Evolutionary conservation across 2,113 vertebrate species (phyloP).

Genomic region (Caloenas nicobarica): DNA sequence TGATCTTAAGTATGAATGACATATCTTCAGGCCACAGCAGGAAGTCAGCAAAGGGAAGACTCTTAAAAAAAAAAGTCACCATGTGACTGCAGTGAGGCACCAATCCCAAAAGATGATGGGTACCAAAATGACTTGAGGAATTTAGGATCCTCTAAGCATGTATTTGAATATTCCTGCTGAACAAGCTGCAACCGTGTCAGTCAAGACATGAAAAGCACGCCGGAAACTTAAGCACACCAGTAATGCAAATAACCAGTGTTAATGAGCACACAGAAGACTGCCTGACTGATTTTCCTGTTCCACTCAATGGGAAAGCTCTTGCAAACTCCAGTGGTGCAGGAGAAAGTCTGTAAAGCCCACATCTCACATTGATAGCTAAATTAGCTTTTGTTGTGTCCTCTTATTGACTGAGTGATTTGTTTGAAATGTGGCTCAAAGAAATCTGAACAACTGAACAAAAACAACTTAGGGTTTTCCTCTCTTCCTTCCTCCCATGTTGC

Average conservation of each 20-base stretch:
- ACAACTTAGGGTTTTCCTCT: background rate
- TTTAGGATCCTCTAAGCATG: background rate
- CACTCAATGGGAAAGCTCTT: background rate
- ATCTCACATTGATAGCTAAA: background rate
- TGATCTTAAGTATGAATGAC: background rate
- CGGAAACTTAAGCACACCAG: background rate
- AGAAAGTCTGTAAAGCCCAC: background rate
- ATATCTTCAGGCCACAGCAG: background rate
- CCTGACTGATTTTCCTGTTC: background rate
- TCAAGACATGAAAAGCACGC: background rate
- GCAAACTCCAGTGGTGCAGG: background rate
- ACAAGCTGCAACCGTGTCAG: background rate
- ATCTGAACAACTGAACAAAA: background rate
- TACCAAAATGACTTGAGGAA: background rate
- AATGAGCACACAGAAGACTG: background rate
- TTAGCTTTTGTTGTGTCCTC: background rate
- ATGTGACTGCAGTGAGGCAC: background rate
- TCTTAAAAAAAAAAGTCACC: background rate
- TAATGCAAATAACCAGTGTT: background rate
- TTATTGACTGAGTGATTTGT: background rate
- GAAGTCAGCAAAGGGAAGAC: background rate
- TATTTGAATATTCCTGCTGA: background rate
- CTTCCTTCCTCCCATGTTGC: background rate
- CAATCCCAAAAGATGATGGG: background rate
- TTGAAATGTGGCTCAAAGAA: background rate